Evolutionary conservation across 2,888 invertebrate genomes (phyloP), one percentile per base, ranked within the genome.

Genomic region (Endotricha flammealis): DNA sequence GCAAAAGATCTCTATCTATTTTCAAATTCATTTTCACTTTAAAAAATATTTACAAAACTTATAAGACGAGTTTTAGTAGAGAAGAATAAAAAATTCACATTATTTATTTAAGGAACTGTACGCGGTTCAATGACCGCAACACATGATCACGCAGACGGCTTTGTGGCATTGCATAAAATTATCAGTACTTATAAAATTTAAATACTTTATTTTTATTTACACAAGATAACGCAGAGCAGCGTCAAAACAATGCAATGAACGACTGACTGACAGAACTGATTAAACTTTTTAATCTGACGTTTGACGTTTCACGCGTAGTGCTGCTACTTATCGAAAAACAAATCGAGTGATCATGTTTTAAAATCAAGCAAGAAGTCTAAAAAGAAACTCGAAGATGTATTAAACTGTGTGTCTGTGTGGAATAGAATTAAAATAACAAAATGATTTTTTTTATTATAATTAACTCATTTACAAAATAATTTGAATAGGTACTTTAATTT

Each of bases 1-100:
- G 95, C 72, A 96, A 57, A 32, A 95, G 86, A 27, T 85, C 86
- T 50, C 63, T 87, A 68, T 95, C 91, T 34, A 96, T 88, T 69
- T 90, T 90, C 53, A 90, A 59, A 77, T 88, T 89, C 81, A 75
- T 86, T 56, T 53, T 55, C n/a, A n/a, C n/a, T n/a, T n/a, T n/a
- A n/a, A n/a, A n/a, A n/a, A n/a, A n/a, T n/a, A n/a, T 28, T 36
- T 17, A 16, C 11, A 29, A 7, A 35, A n/a, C n/a, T n/a, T n/a
- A n/a, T n/a, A 27, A 35, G 36, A 29, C 41, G 28, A 32, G 23
- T n/a, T n/a, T n/a, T n/a, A n/a, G n/a, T n/a, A n/a, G n/a, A n/a
- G n/a, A n/a, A n/a, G n/a, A n/a, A n/a, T n/a, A n/a, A n/a, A n/a
- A n/a, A n/a, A n/a, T n/a, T n/a, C n/a, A n/a, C n/a, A n/a, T n/a